A percentile compares a stretch with the other conserved stretches of the same genome.
Conservation (phyloP, 2,113 vertebrate genomes). For the Dipodomys stephensi region DNA sequence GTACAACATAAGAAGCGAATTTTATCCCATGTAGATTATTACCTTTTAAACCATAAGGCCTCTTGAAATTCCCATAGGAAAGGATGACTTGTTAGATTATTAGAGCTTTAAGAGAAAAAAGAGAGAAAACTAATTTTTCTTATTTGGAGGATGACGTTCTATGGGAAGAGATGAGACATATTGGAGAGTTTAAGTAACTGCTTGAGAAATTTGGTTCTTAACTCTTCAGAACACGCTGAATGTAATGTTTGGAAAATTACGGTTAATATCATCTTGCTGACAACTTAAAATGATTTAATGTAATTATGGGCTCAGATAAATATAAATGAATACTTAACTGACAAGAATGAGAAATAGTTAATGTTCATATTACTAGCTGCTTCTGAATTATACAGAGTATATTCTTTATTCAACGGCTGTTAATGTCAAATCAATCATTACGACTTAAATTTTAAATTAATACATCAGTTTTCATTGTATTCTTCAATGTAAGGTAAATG, state of each 20-base stretch:
- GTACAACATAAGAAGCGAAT: background rate
- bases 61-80: background rate
- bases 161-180: background rate
- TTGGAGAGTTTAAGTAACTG: background rate
- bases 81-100: background rate
- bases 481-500: background rate
- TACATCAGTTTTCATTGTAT: background rate
- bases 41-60: background rate
- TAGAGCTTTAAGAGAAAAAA: background rate
- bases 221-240: background rate
- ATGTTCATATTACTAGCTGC: background rate
- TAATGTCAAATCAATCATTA: conserved; percentile 11
- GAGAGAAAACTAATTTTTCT: background rate
- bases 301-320: background rate
- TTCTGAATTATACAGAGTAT: background rate
- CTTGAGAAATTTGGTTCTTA: background rate
- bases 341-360: conserved; percentile 4
- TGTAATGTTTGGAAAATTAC: conserved; percentile 10
- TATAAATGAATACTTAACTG: conserved; percentile 32
- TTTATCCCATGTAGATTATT: background rate
- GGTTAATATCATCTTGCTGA: background rate
- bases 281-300: conserved; percentile 12
- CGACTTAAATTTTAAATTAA: conserved; percentile 43
- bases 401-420: background rate
- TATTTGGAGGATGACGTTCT: background rate